Evolutionary conservation across 1,140 invertebrate species (phyloP), one percentile per base, ranked within the genome.

Genomic region (Branchinecta lynchi): DNA sequence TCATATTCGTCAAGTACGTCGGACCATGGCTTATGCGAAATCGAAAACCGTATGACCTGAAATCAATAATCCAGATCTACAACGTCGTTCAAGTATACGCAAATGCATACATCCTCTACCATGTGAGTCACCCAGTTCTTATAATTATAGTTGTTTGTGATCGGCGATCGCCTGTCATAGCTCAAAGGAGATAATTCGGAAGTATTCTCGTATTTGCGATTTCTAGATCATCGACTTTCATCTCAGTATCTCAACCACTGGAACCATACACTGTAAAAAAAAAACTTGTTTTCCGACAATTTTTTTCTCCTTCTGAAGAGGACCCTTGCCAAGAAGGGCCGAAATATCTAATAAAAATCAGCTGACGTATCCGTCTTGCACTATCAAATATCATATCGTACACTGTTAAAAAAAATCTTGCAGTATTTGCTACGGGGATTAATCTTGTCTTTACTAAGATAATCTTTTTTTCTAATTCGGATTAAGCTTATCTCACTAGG

Each of bases 21-120:
- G 92, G 92, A 10, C 90, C 90, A 66, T 85, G 85, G 75, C 78
- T 88, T 67, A 96, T 96, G 92, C 86, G 89, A 78, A 86, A 91
- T 76, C 83, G 90, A 73, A 86, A 90, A 79, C 87, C 92, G 6
- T 87, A 89, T 76, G 84, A 92, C 72, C 81, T 94, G 20, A 85
- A 89, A 73, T 84, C 85, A 72, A 80, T 88, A 43, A 82, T 94
- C 73, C 85, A 93, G 76, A 78, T 84, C 67, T 96, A 96, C 79
- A 95, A 96, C 81, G 81, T 89, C 70, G 82, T 87, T 73, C 88
- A 93, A 84, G 89, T 93, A 68, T 74, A 91, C 75, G 88, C 92
- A 76, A 90, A 88, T 74, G 79, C 83, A 66, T 92, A 89, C 86
- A 80, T 94, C 65, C 90, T 90, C 79, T 83, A 86, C 75, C 87